Evolutionary conservation across 1,140 invertebrate species (phyloP), one percentile per base, ranked within the genome.

Genomic region (Cherax destructor): DNA sequence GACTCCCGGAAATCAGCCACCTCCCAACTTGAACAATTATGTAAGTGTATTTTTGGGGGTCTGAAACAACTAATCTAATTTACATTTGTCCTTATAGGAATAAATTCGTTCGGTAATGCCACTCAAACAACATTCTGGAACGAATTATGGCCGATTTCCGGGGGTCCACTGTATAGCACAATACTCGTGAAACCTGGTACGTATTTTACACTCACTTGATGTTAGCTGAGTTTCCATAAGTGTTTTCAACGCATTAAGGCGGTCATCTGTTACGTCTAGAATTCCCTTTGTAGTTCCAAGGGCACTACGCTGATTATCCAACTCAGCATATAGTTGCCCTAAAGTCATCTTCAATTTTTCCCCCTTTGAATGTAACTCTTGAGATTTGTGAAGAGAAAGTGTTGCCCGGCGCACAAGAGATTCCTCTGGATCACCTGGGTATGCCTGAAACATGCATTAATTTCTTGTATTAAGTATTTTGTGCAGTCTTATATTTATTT

Each of bases 371-470:
- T 88, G 76, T 30, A 93, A 84, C n/a, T 93, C 90, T 16, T 92
- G 50, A 7, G 93, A 93, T 49, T 90, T 93, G 10, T 86, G 77
- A 18, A 84, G 65, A 24, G 93, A 93, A 24, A 79, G n/a, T 41
- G 69, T 72, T n/a, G 93, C 93, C 80, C 89, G 89, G 21, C 93
- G 91, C 6, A 93, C 86, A 11, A 93, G 72, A 16, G 93, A 93
- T 41, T 91, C 76, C 47, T 93, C 92, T 30, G 88, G 84, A 47
- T 92, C 92, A 5, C 91, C 93, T 13, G 94, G 94, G 93, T 94
- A 94, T 9, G 93, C 94, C 93, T 94, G 72, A 41, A 81, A 79
- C 18, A 69, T 16, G 77, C 6, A 9, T 24, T 56, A 56, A 10
- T 56, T 13, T 56, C 30, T 41, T 41, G 0, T 41, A 41, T 41